Percentiles rank a stretch among this genome's conserved stretches.
Evolutionary conservation across 2,797 vertebrate species (phyloP).

Genomic region (Melanitta fusca): DNA sequence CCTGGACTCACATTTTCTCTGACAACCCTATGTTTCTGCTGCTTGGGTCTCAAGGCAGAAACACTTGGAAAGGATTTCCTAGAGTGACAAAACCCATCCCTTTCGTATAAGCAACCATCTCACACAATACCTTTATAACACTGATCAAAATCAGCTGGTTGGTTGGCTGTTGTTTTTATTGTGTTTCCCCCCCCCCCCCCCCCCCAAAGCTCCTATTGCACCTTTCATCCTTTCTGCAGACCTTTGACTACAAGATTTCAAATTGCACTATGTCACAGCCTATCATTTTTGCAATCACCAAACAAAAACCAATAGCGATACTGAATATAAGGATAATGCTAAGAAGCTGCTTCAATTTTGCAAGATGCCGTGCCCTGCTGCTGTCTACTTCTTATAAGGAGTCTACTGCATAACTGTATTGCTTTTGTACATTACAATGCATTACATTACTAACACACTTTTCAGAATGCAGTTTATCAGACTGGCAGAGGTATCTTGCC

Average conservation of each 20-base stretch:
- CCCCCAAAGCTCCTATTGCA: neutral
- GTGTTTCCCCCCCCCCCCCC: rapidly evolving
- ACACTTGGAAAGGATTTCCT: neutral
- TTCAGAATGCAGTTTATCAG: neutral
- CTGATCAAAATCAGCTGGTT: neutral
- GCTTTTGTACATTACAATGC: neutral
- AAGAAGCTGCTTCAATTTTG: neutral
- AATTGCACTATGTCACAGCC: neutral
- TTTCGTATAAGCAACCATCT: neutral
- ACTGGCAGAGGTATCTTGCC: neutral
- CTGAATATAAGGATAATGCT: neutral
- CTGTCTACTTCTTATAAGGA: neutral
- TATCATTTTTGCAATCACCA: neutral
- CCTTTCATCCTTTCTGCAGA: neutral
- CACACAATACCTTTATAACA: neutral
- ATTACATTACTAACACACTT: neutral
- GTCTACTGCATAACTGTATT: neutral
- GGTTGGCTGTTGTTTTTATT: neutral
- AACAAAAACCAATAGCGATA: neutral
- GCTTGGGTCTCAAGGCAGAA: neutral
- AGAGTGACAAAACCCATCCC: neutral
- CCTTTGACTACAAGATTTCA: neutral
- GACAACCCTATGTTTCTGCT: neutral
- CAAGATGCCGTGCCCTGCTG: neutral
- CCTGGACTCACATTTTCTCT: neutral